Conservation (phyloP, 2,797 vertebrate genomes). For the Adrianichthys oophorus region DNA sequence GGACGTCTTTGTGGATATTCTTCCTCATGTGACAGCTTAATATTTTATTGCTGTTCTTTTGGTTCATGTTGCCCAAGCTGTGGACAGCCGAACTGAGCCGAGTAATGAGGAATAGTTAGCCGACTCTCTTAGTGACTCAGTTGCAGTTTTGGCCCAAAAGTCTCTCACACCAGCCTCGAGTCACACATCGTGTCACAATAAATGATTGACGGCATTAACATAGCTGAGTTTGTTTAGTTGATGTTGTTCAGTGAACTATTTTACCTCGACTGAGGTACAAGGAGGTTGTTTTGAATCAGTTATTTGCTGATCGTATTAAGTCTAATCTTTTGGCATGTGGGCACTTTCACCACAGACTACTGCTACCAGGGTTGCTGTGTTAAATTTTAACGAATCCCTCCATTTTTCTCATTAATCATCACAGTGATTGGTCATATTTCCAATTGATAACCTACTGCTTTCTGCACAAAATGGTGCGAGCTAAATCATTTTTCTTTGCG, state of each 20-base stretch:
- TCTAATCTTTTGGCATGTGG: slow-evolving; percentile 41
- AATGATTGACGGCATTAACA: slow-evolving; percentile 62
- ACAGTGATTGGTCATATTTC: background rate
- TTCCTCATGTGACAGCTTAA: slow-evolving; percentile 52
- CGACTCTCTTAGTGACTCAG: slow-evolving; percentile 23
- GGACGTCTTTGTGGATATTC: slow-evolving; percentile 66
- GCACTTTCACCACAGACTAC: slow-evolving; percentile 38
- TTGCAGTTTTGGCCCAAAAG: slow-evolving; percentile 22
- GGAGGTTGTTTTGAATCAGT: slow-evolving; percentile 28
- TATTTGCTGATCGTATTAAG: slow-evolving; percentile 38
- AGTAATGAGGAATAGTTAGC: slow-evolving; percentile 26
- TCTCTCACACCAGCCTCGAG: slow-evolving; percentile 27
- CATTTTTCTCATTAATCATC: slow-evolving; percentile 12
- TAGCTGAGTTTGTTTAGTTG: slow-evolving; percentile 58
- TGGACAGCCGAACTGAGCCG: slow-evolving; percentile 16
- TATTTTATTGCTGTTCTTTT: slow-evolving; percentile 34
- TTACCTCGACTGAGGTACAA: slow-evolving; percentile 53
- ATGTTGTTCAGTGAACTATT: slow-evolving; percentile 51
- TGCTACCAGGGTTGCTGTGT: slow-evolving; percentile 34
- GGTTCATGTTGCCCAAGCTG: slow-evolving; percentile 28
- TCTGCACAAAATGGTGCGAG: slow-evolving; percentile 12
- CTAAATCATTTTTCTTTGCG: slow-evolving; percentile 27
- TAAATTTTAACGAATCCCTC: slow-evolving; percentile 35
- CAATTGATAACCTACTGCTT: slow-evolving; percentile 12
- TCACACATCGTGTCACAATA: slow-evolving; percentile 49